A percentile compares a stretch with the other conserved stretches of the same genome.
Evolutionary conservation across 1,140 invertebrate genomes (phyloP).

Genomic region (Teleopsis dalmanni): DNA sequence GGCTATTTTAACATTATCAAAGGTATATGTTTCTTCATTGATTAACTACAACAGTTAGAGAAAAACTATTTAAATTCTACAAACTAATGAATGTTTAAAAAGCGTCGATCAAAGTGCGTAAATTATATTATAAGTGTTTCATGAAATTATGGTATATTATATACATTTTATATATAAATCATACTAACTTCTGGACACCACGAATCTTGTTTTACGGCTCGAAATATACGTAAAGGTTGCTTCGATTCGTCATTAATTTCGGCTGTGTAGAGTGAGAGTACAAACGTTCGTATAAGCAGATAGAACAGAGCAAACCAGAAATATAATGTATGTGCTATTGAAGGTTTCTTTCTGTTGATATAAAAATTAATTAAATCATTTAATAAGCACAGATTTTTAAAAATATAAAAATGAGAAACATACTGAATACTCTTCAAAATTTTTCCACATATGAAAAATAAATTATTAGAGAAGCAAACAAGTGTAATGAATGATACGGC

Average conservation of each 20-base stretch:
- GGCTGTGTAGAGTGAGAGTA: slow-evolving; percentile 53
- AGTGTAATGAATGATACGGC: slow-evolving; percentile 53
- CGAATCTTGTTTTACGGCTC: slow-evolving; percentile 49
- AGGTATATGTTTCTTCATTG: too few relatives aligned
- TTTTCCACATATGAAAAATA: slow-evolving; percentile 66
- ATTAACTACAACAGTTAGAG: too few relatives aligned
- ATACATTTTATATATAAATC: background rate
- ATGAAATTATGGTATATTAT: too few relatives aligned
- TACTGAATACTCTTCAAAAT: slow-evolving; percentile 63
- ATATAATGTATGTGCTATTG: slow-evolving; percentile 42
- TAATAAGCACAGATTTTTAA: background rate
- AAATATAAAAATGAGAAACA: slow-evolving; percentile 7
- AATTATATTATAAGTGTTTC: too few relatives aligned
- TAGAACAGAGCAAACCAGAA: slow-evolving; percentile 58
- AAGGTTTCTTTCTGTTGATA: slow-evolving; percentile 29
- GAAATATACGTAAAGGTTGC: slow-evolving; percentile 49
- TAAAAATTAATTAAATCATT: background rate
- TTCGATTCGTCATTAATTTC: slow-evolving; percentile 57
- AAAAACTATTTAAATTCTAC: too few relatives aligned
- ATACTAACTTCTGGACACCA: slow-evolving; percentile 51
- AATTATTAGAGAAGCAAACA: slow-evolving; percentile 60
- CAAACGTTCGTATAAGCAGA: slow-evolving; percentile 50
- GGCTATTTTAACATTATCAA: too few relatives aligned
- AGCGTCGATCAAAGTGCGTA: too few relatives aligned
- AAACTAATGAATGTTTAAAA: too few relatives aligned